Percentiles rank a stretch among this genome's conserved stretches.
Conservation (phyloP, 2,113 vertebrate species). For the Sceloporus undulatus region DNA sequence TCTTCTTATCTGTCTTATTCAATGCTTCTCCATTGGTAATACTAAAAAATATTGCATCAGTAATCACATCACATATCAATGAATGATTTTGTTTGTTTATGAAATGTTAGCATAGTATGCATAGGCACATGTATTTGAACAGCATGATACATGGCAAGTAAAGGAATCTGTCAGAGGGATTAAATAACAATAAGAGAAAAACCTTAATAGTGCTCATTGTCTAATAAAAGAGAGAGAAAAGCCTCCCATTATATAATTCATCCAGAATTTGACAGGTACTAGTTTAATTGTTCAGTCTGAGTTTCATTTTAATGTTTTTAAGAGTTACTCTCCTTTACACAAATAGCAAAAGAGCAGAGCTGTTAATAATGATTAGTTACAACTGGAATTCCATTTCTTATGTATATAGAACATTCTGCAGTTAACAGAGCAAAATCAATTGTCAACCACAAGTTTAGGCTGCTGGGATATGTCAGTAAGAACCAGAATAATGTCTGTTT, state of each 20-base stretch:
- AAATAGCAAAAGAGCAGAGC: not conserved
- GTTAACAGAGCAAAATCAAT: not conserved
- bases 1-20: no score
- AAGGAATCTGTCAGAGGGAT: not conserved
- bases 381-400: not conserved
- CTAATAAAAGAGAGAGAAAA: not conserved
- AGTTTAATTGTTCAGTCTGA: not conserved
- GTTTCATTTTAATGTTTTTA: not conserved
- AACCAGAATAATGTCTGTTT: not conserved
- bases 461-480: not conserved
- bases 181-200: not conserved
- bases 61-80: no score
- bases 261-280: not conserved
- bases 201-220: not conserved
- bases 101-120: no score
- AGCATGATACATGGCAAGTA: not conserved
- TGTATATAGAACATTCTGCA: not conserved
- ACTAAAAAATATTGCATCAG: no score
- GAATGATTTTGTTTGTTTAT: no score
- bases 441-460: not conserved
- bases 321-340: not conserved
- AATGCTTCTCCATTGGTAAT: no score
- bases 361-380: not conserved
- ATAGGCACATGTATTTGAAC: no score
- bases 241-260: not conserved